phyloP scores from a whole-genome alignment of 2,113 vertebrate genomes.

The Pseudois nayaur region DNA sequence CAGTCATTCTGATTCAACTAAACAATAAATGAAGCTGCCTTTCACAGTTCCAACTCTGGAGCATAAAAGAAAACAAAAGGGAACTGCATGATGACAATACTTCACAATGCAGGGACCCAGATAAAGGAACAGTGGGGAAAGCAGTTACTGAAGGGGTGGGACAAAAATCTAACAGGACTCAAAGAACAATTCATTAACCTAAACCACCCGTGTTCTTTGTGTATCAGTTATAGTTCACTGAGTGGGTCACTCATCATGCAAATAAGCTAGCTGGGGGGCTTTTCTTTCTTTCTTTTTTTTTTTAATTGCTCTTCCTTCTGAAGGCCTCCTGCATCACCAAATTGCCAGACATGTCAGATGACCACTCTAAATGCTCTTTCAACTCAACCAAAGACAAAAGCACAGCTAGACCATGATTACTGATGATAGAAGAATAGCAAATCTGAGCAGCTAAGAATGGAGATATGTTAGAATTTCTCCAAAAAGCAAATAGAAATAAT shows the following conservation, averaged over 20 bases:
- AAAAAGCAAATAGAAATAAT: not conserved
- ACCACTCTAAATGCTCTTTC: not conserved
- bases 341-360: not conserved
- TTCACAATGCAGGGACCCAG: conserved; percentile 62
- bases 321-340: not conserved
- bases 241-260: conserved; percentile 23
- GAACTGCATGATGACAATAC: conserved; percentile 24
- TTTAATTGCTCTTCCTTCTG: not conserved
- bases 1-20: conserved; percentile 77
- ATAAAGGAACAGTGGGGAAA: conserved; percentile 73
- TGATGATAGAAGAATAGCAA: not conserved
- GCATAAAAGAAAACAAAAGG: conserved; percentile 75
- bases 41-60: conserved; percentile 50
- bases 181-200: conserved; percentile 47
- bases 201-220: conserved; percentile 4
- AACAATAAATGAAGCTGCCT: conserved; percentile 80
- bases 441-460: not conserved
- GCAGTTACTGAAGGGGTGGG: conserved; percentile 44
- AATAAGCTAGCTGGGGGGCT: not conserved
- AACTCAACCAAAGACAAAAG: not conserved
- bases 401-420: not conserved
- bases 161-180: conserved; percentile 24
- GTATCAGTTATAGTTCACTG: not conserved
- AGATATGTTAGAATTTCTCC: not conserved
- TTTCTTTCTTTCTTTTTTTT: not conserved